Base-by-base conservation (phyloP, 1,140 invertebrate genomes). In the Drosophila burlai region DNA sequence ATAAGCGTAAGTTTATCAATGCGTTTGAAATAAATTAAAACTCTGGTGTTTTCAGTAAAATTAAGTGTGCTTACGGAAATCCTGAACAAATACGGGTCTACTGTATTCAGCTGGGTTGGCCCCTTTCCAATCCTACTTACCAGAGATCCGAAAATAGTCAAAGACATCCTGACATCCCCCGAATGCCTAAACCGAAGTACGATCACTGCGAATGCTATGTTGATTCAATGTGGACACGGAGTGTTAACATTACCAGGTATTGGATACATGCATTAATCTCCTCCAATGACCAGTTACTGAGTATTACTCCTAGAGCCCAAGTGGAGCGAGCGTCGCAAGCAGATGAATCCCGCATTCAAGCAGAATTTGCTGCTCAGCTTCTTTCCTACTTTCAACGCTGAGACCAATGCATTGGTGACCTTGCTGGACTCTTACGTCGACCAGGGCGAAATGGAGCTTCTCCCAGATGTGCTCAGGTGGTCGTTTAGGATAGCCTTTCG, bases 311-410 rank as follows among this genome's bases (percentile, higher is more conserved):
- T 38, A 91, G 87, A 74, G 15, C 49, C 76, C 5, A 11, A 55
- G 3, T 92, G 90, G 90, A 72, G 38, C 15, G 45, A 52, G 21
- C 77, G 80, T 50, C 80, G 90, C 24, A 85, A 73, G 59, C 34
- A 67, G 4, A 29, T 92, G n/a, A 92, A 86, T 76, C 59, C 54
- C 0, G 55, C 80, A 6, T 91, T 92, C 42, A 71, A 54, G 4
- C 68, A 86, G 4, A 86, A 76, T 62, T 50, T 75, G 8, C 29
- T 92, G 11, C 46, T 83, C 0, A 86, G 83, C 54, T 92, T 92
- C 40, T 26, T 90, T 15, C 71, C 80, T 4, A 78, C 75, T 1
- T 92, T 92, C 34, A 92, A 92, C 57, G 16, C 49, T 4, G 80
- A 89, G 38, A 49, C 64, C 8, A 55, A 58, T 18, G 38, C 2